These are phyloP conservation scores for Arizona elegans DNA, from an alignment of 2,113 vertebrate species.

Conservation along the genomic window DNA sequence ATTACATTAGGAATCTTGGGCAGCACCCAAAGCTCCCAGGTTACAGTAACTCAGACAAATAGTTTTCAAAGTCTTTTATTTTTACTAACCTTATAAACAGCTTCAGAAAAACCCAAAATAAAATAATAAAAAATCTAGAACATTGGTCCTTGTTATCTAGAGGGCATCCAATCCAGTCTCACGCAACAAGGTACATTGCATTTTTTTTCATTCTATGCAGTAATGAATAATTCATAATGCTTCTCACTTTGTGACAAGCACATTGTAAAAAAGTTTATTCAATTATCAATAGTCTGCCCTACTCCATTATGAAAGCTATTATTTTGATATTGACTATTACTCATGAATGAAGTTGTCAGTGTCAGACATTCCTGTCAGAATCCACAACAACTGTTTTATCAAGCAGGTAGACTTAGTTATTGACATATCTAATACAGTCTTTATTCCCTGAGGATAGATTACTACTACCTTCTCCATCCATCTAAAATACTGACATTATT, in stretches of 20 bases:
- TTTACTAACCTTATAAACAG: neutral
- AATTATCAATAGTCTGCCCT: slow-evolving; percentile 66
- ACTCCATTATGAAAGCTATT: slow-evolving; percentile 68
- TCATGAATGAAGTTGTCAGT: slow-evolving; percentile 66
- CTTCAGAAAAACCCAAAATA: neutral
- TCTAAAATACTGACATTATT: slow-evolving; percentile 34
- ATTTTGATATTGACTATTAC: slow-evolving; percentile 65
- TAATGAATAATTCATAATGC: slow-evolving; percentile 66
- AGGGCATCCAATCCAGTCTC: neutral
- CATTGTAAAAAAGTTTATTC: slow-evolving; percentile 73
- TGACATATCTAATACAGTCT: slow-evolving; percentile 44
- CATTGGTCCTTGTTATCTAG: neutral
- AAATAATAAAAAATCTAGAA: slow-evolving; percentile 24
- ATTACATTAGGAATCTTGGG: neutral
- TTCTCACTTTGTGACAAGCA: slow-evolving; percentile 62
- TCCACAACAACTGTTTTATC: slow-evolving; percentile 58
- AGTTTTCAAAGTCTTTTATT: neutral
- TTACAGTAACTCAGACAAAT: neutral
- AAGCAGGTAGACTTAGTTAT: slow-evolving; percentile 55
- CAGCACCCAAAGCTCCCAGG: neutral
- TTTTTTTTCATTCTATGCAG: slow-evolving; percentile 58
- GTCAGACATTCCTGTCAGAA: slow-evolving; percentile 58
- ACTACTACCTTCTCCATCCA: slow-evolving; percentile 31
- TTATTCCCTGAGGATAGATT: slow-evolving; percentile 47
- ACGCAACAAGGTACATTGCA: slow-evolving; percentile 16